These are phyloP conservation scores for Pseudochirops cupreus DNA, from an alignment of 2,797 vertebrate genomes.

Conservation along the genomic window DNA sequence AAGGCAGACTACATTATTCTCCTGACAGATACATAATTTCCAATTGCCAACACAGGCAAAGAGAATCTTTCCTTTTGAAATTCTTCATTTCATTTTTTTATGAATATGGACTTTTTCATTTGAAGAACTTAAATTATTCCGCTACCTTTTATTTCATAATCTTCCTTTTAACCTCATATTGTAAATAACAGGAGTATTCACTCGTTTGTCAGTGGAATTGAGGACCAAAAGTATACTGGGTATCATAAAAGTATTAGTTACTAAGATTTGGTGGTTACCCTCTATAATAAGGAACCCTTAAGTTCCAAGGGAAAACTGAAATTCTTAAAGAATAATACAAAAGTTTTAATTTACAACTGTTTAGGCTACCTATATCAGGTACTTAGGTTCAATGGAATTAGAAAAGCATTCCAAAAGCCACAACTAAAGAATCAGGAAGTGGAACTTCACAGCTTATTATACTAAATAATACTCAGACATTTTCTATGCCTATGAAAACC, in stretches of 20 bases:
- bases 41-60: conserved; percentile 47
- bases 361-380: neutral
- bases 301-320: neutral
- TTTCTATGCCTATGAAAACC: neutral
- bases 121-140: conserved; percentile 42
- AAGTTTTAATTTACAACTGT: neutral
- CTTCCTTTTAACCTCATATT: neutral
- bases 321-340: neutral
- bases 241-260: neutral
- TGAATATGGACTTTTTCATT: conserved; percentile 20
- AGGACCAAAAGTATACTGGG: neutral
- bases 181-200: neutral
- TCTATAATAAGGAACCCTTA: neutral
- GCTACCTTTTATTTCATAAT: neutral
- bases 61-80: conserved; percentile 51
- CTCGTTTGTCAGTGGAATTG: neutral
- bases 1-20: conserved; percentile 38
- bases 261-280: neutral
- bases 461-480: neutral
- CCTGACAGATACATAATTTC: conserved; percentile 57
- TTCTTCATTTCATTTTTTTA: conserved; percentile 31
- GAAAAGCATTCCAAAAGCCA: neutral
- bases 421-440: neutral
- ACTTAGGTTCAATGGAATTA: neutral
- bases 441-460: neutral